These are phyloP conservation scores for Thermophis baileyi DNA, from an alignment of 2,113 vertebrate genomes.

Conservation along the genomic window DNA sequence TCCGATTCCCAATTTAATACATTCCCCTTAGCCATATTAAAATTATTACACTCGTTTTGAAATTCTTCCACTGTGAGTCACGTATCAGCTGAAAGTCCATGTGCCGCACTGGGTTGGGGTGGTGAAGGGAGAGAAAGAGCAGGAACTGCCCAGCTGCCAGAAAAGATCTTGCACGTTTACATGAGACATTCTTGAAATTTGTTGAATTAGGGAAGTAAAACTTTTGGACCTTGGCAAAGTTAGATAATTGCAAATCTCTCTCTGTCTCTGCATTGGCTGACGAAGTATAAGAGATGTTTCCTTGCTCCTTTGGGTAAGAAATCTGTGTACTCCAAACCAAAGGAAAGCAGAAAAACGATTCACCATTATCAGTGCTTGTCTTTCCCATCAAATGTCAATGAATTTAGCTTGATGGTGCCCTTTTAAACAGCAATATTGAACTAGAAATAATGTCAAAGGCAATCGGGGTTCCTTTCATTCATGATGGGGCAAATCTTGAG, in stretches of 20 bases:
- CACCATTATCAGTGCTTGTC: neutral
- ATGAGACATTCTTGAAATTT: neutral
- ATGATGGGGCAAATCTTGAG: neutral
- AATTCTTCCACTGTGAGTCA: neutral
- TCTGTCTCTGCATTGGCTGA: neutral
- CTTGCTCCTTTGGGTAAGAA: neutral
- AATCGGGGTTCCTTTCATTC: neutral
- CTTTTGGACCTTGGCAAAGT: neutral
- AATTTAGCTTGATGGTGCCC: neutral
- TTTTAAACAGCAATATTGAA: neutral
- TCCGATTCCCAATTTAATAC: neutral
- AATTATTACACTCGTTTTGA: conserved; percentile 5
- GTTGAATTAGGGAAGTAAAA: too few relatives aligned
- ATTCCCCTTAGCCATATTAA: neutral
- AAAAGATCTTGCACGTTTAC: neutral
- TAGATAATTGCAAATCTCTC: neutral
- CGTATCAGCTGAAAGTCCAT: neutral
- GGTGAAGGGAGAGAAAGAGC: neutral
- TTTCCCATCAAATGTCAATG: neutral
- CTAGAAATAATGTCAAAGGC: neutral
- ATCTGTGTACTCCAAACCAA: neutral
- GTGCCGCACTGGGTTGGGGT: neutral
- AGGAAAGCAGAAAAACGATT: neutral
- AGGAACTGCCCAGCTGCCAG: neutral
- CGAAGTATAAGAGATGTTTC: neutral